A percentile compares a stretch with the other conserved stretches of the same genome.
Conservation (phyloP, 2,797 vertebrate species). For the Scolopax bukidnonensis region DNA sequence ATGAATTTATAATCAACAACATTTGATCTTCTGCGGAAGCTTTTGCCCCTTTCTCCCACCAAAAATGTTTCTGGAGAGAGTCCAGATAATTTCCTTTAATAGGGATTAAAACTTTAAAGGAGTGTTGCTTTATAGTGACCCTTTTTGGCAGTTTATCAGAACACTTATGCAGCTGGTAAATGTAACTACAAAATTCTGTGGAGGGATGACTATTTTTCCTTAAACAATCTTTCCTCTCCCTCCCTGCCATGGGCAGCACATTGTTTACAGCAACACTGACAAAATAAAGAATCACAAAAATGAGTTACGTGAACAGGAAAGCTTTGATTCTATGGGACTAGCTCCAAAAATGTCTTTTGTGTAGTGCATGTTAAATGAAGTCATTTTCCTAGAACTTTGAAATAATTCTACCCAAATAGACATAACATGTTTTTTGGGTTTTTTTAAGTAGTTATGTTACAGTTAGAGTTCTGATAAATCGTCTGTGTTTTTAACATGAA, state of each 20-base stretch:
- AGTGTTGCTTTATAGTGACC: conserved; percentile 47
- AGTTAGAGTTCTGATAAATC: conserved; percentile 36
- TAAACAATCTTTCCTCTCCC: conserved; percentile 30
- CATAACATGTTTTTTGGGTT: background rate
- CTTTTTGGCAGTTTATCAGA: conserved; percentile 58
- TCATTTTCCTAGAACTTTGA: conserved; percentile 51
- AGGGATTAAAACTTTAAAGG: conserved; percentile 66
- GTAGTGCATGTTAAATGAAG: conserved; percentile 43
- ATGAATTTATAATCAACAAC: conserved; percentile 70
- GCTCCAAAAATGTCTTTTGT: conserved; percentile 50
- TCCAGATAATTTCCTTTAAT: conserved; percentile 70
- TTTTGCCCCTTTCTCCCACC: conserved; percentile 39
- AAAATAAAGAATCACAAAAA: conserved; percentile 64
- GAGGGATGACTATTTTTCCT: conserved; percentile 41
- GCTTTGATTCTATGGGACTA: conserved; percentile 50
- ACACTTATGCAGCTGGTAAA: conserved; percentile 46
- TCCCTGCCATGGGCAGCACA: conserved; percentile 21
- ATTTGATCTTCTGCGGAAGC: conserved; percentile 64
- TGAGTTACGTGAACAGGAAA: conserved; percentile 42
- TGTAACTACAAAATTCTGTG: conserved; percentile 39
- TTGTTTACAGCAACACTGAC: conserved; percentile 63
- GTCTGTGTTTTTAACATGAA: background rate
- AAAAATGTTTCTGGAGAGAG: conserved; percentile 50
- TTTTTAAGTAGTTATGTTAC: background rate
- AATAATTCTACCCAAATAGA: conserved; percentile 36